Evolutionary conservation across 2,113 vertebrate species (phyloP), one percentile per base, ranked within the genome.

Genomic region (Apeltes quadracus): DNA sequence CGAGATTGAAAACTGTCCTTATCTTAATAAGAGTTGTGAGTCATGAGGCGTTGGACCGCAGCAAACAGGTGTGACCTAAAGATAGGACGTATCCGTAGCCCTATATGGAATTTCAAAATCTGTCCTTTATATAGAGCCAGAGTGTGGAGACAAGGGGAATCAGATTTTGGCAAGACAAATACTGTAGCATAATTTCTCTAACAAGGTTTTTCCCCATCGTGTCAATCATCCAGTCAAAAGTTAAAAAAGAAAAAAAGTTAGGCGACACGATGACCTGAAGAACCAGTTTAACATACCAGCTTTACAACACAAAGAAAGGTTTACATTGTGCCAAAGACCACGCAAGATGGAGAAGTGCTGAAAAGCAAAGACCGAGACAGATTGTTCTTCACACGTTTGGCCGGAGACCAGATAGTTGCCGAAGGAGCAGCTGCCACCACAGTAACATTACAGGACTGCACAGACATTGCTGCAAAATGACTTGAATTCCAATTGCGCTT

Each of bases 31-130:
- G 29, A 43, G 68, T 13, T 68, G 58, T 88, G 85, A 90, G 70
- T 91, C 87, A 85, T 69, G 64, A 82, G 57, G 76, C 29, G 76
- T 53, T 81, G 59, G 13, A 38, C 55, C 0, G n/a, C 16, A 72
- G 72, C 74, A 85, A 89, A 90, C 75, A 84, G 90, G 82, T 56
- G 53, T 75, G 0, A 63, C 71, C 78, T 84, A 79, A 86, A 83
- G 64, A 86, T 69, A 81, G 82, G 53, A 63, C 38, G 44, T 61
- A 61, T 32, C 50, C 44, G 57, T 14, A 5, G 29, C 74, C 70
- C 63, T 75, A 75, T n/a, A 39, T 61, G 65, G 77, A 67, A 36
- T 58, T 83, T 54, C 51, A 81, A 12, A 63, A 84, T 73, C 11
- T 53, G 53, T 76, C 43, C 38, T 68, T 61, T 22, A 51, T 36